These are phyloP conservation scores for Ctenopoma multispine DNA, from an alignment of 2,797 vertebrate species.

Conservation along the genomic window DNA sequence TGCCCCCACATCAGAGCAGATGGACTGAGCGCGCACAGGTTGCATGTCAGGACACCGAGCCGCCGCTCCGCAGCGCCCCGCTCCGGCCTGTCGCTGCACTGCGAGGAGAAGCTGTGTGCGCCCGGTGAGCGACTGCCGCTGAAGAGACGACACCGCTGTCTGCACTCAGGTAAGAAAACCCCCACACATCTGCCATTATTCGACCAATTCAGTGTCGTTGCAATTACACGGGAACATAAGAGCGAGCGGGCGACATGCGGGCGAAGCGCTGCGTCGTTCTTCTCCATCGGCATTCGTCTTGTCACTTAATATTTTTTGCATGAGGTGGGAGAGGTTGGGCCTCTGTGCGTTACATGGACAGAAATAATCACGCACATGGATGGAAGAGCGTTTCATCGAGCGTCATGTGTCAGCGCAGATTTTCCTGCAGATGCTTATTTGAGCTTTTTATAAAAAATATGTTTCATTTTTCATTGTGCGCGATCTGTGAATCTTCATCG, in stretches of 20 bases:
- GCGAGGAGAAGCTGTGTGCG: slow-evolving; percentile 61
- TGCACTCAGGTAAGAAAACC: slow-evolving; percentile 82
- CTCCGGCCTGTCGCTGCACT: slow-evolving; percentile 61
- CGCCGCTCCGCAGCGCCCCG: slow-evolving; percentile 71
- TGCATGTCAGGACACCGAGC: slow-evolving; percentile 50
- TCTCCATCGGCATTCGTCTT: slow-evolving; percentile 70
- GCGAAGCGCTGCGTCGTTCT: slow-evolving; percentile 36
- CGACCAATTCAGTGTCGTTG: not conserved
- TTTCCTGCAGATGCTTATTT: not conserved
- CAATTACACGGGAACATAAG: not conserved
- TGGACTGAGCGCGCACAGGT: slow-evolving; percentile 44
- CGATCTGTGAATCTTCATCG: slow-evolving; percentile 24
- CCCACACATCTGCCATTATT: not conserved
- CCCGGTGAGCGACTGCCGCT: slow-evolving; percentile 82
- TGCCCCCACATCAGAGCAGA: slow-evolving; percentile 11
- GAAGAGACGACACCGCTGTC: slow-evolving; percentile 84
- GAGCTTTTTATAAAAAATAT: too few relatives aligned
- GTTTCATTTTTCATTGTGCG: not conserved
- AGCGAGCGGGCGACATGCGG: not conserved
- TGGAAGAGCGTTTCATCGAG: not conserved
- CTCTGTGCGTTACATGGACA: slow-evolving; percentile 55
- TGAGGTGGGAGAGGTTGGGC: slow-evolving; percentile 80
- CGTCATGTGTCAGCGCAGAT: not conserved
- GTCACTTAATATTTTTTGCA: slow-evolving; percentile 64
- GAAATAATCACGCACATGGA: slow-evolving; percentile 43